A percentile compares a stretch with the other conserved stretches of the same genome.
These are phyloP conservation scores for Hydraecia micacea DNA, from an alignment of 2,888 invertebrate species.

Conservation along the genomic window DNA sequence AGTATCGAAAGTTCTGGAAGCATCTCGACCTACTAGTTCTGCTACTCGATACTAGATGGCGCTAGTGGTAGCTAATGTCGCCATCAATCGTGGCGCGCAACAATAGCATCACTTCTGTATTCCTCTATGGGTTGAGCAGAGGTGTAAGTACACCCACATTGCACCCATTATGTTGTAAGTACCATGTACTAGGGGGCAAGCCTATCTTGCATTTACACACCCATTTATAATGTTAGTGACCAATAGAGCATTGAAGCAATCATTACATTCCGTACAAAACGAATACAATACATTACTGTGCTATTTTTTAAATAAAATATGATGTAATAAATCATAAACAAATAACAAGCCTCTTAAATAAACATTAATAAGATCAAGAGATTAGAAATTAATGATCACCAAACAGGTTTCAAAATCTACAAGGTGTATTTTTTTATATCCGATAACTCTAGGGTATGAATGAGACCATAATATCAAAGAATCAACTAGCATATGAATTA, in stretches of 20 bases:
- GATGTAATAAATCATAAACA: not conserved
- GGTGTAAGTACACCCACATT: not conserved
- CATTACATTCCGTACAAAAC: not conserved
- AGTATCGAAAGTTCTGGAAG: too few species aligned
- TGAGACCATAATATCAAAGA: too few species aligned
- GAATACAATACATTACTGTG: not conserved
- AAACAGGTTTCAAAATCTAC: conserved; percentile 19
- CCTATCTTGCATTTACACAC: not conserved
- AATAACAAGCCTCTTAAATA: conserved; percentile 16
- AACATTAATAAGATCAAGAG: conserved; percentile 5
- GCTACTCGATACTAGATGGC: too few species aligned
- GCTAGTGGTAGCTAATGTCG: too few species aligned
- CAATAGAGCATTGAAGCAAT: not conserved
- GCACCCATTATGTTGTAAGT: too few species aligned
- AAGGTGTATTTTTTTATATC: too few species aligned
- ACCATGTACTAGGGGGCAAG: not conserved
- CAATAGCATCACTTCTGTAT: not conserved
- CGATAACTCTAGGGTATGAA: too few species aligned
- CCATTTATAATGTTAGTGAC: not conserved
- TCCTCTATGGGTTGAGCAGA: too few species aligned
- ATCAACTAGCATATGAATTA: too few species aligned
- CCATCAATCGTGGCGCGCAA: too few species aligned
- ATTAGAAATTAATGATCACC: conserved; percentile 21
- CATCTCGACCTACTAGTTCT: too few species aligned
- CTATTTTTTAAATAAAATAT: conserved; percentile 1